Conservation (phyloP, 1,140 invertebrate species). For the Macrobrachium rosenbergii region DNA sequence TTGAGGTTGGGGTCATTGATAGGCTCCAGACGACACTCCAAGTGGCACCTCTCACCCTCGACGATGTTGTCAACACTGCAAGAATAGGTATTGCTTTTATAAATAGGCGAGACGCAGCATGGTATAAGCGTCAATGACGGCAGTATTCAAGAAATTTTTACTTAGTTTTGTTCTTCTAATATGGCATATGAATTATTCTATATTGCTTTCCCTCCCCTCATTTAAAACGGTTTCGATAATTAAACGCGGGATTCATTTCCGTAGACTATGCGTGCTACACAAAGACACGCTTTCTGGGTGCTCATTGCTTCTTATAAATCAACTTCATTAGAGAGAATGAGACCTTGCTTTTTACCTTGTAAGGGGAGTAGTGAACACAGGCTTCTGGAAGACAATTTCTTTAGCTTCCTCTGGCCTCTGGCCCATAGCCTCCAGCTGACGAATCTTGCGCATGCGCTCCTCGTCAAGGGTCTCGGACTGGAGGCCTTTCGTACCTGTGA, state of each 20-base stretch:
- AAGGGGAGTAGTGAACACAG: conserved; percentile 88
- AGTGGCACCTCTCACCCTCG: conserved; percentile 92
- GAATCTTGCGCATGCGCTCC: conserved; percentile 88
- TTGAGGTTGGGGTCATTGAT: conserved; percentile 94
- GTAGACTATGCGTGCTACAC: no score
- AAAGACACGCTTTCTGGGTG: no score
- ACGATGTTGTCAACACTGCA: conserved; percentile 83
- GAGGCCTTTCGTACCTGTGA: conserved; percentile 83
- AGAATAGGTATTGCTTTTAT: conserved; percentile 46
- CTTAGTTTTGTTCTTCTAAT: no score
- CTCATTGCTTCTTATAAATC: no score
- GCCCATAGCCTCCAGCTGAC: conserved; percentile 87
- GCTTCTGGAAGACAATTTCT: conserved; percentile 83
- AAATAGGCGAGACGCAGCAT: no score
- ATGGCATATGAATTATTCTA: no score
- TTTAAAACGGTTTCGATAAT: no score
- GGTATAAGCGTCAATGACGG: background rate
- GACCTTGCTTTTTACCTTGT: conserved; percentile 73
- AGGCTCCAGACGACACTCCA: conserved; percentile 95
- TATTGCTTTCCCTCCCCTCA: no score
- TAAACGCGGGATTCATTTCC: no score
- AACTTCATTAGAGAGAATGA: no score
- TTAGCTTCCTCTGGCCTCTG: conserved; percentile 82
- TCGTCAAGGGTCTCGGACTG: conserved; percentile 88
- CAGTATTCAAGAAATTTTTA: no score